Conservation (phyloP, 2,113 vertebrate species). For the Eolophus roseicapilla region DNA sequence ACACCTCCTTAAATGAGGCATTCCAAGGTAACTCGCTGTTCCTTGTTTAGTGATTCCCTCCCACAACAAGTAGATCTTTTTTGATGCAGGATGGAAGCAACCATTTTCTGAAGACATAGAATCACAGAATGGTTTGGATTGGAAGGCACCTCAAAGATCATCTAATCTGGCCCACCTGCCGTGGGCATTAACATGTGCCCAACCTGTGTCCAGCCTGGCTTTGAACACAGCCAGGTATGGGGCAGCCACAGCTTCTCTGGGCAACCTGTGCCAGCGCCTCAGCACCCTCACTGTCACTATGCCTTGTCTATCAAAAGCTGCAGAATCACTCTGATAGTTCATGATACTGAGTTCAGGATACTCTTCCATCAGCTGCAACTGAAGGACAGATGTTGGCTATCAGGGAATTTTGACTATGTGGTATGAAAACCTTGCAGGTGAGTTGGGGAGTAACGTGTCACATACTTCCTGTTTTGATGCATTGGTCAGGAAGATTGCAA, state of each 20-base stretch:
- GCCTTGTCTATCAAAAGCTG: background rate
- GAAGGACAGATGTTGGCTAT: background rate
- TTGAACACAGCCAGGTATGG: background rate
- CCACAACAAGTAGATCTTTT: background rate
- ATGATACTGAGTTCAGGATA: background rate
- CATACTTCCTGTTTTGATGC: slow-evolving; percentile 36
- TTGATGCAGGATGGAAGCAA: background rate
- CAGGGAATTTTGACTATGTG: background rate
- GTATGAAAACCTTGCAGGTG: slow-evolving; percentile 40
- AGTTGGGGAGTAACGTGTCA: slow-evolving; percentile 41
- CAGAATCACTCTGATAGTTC: background rate
- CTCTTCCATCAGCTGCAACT: background rate
- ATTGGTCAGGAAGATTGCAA: slow-evolving; percentile 35
- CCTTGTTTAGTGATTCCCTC: background rate
- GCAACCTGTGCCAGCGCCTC: background rate
- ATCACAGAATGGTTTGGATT: background rate
- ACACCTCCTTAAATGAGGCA: background rate
- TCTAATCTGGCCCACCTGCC: background rate
- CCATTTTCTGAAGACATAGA: background rate
- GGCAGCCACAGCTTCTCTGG: background rate
- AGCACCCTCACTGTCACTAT: background rate
- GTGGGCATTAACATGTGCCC: background rate
- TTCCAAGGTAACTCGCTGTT: background rate
- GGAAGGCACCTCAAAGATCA: background rate
- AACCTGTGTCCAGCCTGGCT: rapidly evolving